Base-by-base conservation (phyloP, 2,888 invertebrate genomes). In the Drosophila eohydei region DNA sequence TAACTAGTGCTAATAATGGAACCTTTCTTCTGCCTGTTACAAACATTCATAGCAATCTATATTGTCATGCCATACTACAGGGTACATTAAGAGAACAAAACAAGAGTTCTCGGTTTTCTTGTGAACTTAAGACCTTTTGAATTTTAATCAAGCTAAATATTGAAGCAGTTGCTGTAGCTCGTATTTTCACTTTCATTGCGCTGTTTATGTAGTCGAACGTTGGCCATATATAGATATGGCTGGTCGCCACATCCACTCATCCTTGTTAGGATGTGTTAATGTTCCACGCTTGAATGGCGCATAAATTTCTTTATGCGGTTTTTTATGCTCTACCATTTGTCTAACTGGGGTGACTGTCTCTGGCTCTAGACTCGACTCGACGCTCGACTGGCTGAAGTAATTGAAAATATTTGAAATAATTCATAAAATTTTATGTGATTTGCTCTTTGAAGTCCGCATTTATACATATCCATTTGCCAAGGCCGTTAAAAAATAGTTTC, bases 361-460 rank as follows among this genome's bases (percentile, higher is more conserved):
- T 21, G 21, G 60, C 63, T 64, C 26, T 50, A 40, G 61, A 41
- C 46, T 21, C 21, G 44, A 48, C 58, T 59, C 64, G 63, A 58
- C 63, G 34, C 65, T 64, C 59, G 40, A 48, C 52, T 38, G 38
- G 48, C 43, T 71, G 60, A 54, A 76, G 87, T 88, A 87, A 87
- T 87, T 87, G 87, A 87, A 88, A 90, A 88, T 87, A 83, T 88
- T 86, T 90, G 64, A 82, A 83, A 88, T 90, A 90, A 86, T 90
- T 87, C 90, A 87, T 88, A 83, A 77, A 86, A 83, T 88, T 88
- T 87, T 88, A 87, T 90, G 83, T 73, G 83, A 85, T 85, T 85
- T 83, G 46, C 60, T 55, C 66, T 68, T 77, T 68, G 43, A 73
- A 88, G 65, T 71, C 74, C 50, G 69, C 77, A 76, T 50, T 9